These are phyloP conservation scores for Pemphigus obesinymphae DNA, from an alignment of 1,140 invertebrate genomes.

Conservation along the genomic window DNA sequence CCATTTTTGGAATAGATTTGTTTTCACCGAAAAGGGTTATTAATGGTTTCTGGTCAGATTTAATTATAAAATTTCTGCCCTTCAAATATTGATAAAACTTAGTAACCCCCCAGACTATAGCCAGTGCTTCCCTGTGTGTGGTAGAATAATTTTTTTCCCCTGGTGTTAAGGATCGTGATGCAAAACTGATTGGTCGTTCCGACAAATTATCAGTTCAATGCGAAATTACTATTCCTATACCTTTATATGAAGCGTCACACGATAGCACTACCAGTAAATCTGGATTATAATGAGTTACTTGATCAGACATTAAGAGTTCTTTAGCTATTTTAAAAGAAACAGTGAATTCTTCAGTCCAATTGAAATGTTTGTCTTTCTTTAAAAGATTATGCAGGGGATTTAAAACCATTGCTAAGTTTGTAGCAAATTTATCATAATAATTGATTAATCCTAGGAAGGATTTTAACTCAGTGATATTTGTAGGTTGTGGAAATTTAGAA, in stretches of 20 bases:
- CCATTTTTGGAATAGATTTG: too few species aligned
- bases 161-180: slow-evolving; percentile 51
- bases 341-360: too few species aligned
- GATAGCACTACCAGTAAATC: background rate
- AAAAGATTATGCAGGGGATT: too few species aligned
- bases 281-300: background rate
- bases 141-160: slow-evolving; percentile 54
- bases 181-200: slow-evolving; percentile 52
- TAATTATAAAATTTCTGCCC: slow-evolving; percentile 52
- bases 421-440: too few species aligned
- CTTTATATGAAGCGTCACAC: background rate
- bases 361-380: too few species aligned
- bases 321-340: background rate
- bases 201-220: too few species aligned
- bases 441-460: too few species aligned
- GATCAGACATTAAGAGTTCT: background rate
- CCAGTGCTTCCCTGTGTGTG: slow-evolving; percentile 57
- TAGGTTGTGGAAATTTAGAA: too few species aligned
- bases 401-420: too few species aligned
- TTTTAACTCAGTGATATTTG: too few species aligned
- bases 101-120: slow-evolving; percentile 55
- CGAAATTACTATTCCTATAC: slow-evolving; percentile 41
- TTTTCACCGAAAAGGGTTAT: slow-evolving; percentile 51
- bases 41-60: slow-evolving; percentile 55
- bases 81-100: too few species aligned